Base-by-base conservation (phyloP, 1,140 invertebrate genomes). In the Penaeus vannamei region DNA sequence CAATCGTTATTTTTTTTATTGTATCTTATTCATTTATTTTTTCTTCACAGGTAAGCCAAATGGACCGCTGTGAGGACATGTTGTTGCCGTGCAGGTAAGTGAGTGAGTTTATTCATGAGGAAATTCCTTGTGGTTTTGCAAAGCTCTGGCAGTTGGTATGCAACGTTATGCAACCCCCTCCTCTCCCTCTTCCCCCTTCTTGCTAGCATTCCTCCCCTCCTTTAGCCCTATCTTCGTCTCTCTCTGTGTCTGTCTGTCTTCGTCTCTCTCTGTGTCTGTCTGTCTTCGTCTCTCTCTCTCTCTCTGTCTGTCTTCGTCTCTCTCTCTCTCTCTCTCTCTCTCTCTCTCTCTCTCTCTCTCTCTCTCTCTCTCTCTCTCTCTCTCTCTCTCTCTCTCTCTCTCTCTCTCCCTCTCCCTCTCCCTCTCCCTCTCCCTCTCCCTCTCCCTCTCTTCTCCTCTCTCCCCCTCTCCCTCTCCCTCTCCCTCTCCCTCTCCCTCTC, bases 321-420 rank as follows among this genome's bases (percentile, higher is more conserved):
- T 76, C 72, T 77, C 79, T 77, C 72, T 77, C 72, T 77, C 72
- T 77, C 72, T 77, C 72, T 77, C 72, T 77, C 72, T 77, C 72
- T 77, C 72, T 77, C 72, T 77, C 72, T 77, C 79, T 77, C 72
- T 77, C 72, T 77, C 72, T 77, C 72, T 77, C 72, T 77, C 72
- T 77, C 72, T 77, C 72, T 77, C 72, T 29, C 72, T 77, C 72
- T 77, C 79, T 77, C 72, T 77, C 72, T 77, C 72, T 29, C 72
- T 77, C 72, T 77, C 72, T 77, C 72, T 77, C 72, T 23, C 76
- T 17, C 46, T 36, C 17, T 46, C n/a, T 2, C 26, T 36, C 36
- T 26, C 3, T 3, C 3, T 3, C 62, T 7, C 62, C 7, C 26
- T 26, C 62, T 7, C 62, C 7, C 62, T 7, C 62, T 2, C 7